A percentile compares a stretch with the other conserved stretches of the same genome.
Evolutionary conservation across 1,140 invertebrate genomes (phyloP).

Genomic region (Brachionus paranguensis): DNA sequence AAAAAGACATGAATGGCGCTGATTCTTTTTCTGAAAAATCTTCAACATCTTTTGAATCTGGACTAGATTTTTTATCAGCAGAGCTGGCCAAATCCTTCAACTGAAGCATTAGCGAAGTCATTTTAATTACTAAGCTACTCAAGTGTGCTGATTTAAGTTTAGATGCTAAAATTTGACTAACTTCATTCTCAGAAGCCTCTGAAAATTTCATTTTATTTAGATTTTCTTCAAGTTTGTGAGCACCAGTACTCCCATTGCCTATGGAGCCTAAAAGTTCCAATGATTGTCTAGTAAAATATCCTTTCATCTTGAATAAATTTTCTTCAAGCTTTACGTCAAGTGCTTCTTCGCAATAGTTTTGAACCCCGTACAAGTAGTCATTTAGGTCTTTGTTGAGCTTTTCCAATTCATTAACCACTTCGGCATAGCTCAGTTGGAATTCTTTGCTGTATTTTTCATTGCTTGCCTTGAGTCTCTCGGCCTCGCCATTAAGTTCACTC

Average conservation of each 20-base stretch:
- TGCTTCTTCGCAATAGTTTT: constrained; percentile 55
- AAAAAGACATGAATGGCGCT: constrained; percentile 60
- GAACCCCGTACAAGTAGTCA: constrained; percentile 67
- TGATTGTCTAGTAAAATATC: background rate
- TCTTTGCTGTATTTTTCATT: constrained; percentile 69
- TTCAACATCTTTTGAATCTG: background rate
- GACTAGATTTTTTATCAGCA: background rate
- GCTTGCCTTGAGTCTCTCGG: constrained; percentile 74
- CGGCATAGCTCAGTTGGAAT: constrained; percentile 81
- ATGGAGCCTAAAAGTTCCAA: background rate
- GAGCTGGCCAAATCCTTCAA: background rate
- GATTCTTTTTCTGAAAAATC: background rate
- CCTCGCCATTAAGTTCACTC: constrained; percentile 80
- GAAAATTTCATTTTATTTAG: constrained; percentile 15
- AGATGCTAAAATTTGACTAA: background rate
- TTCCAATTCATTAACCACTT: constrained; percentile 80
- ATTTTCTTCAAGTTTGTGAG: background rate
- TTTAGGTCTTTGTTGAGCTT: constrained; percentile 81
- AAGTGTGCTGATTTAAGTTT: background rate
- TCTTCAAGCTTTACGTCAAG: constrained; percentile 61
- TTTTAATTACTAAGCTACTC: background rate
- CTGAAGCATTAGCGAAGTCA: background rate
- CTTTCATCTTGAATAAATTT: background rate
- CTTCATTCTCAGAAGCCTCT: background rate
- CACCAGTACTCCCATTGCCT: background rate